Evolutionary conservation across 1,140 invertebrate genomes (phyloP), one percentile per base, ranked within the genome.

Genomic region (Drosophila albomicans): DNA sequence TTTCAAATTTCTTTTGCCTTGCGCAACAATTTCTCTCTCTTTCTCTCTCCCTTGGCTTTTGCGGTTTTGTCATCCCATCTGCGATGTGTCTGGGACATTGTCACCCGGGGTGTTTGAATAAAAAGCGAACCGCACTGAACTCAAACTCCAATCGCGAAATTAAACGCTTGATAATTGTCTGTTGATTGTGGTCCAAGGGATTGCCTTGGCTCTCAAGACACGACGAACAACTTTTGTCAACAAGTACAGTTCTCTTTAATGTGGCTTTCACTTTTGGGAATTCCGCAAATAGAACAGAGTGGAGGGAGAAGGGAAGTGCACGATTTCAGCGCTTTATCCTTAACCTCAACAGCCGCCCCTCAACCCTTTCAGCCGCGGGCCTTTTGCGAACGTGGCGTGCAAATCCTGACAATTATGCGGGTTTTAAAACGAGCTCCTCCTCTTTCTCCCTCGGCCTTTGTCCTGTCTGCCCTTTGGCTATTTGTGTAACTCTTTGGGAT

Each of bases 391-490:
- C 7, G 67, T 67, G 85, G 85, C 85, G 84, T 88, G 84, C 84
- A 88, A 88, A 88, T 88, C 84, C 81, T 69, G 84, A 89, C 84
- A 88, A 88, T 88, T 88, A 88, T 88, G 85, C 84, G 84, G 84
- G 85, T 89, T 88, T 86, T 88, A 59, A 87, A 87, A 80, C 77
- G 72, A 28, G 5, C 16, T 35, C 30, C 20, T 4, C 16, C 51
- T 35, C 28, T 1, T 16, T 1, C 43, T 45, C 57, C 71, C 25
- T 10, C 35, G 0, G 35, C 35, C 35, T 38, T 38, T 38, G 35
- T 38, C 48, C 54, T 32, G 32, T 28, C 41, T 57, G 84, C 69
- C 82, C 84, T 72, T 49, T 52, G 84, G 84, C 84, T 87, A 87
- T 88, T 88, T 82, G 84, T 74, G 66, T 84, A 87, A 80, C 84